Conservation (phyloP, 2,113 vertebrate species). For the Gymnorhina tibicen region DNA sequence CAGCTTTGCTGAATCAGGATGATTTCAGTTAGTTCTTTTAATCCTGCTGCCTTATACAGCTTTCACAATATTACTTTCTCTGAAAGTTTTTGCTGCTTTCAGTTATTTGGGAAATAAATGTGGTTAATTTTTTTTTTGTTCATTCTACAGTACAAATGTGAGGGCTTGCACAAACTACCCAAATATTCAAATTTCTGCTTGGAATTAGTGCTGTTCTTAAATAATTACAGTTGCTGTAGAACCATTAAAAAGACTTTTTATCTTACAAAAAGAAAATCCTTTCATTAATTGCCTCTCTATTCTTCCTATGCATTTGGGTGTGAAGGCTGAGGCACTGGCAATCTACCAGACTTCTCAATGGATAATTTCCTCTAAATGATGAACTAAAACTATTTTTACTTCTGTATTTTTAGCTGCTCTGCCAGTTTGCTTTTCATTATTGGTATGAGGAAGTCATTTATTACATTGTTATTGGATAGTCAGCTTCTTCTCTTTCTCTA, state of each 20-base stretch:
- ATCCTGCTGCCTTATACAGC: neutral
- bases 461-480: neutral
- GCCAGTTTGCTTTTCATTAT: neutral
- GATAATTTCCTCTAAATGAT: conserved; percentile 42
- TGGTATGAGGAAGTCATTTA: neutral
- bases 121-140: neutral
- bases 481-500: neutral
- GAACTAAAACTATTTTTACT: conserved; percentile 37
- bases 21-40: neutral
- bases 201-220: neutral
- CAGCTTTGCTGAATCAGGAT: neutral
- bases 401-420: neutral
- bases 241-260: neutral
- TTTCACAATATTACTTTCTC: neutral
- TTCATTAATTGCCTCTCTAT: neutral
- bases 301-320: neutral
- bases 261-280: neutral
- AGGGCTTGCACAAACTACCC: neutral
- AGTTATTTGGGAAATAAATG: neutral
- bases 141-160: neutral
- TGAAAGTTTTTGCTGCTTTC: neutral
- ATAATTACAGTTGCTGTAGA: neutral
- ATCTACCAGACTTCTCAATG: neutral
- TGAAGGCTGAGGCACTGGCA: conserved; percentile 16
- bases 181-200: neutral